phyloP scores from a whole-genome alignment of 2,113 vertebrate species.

The Vulpes vulpes region DNA sequence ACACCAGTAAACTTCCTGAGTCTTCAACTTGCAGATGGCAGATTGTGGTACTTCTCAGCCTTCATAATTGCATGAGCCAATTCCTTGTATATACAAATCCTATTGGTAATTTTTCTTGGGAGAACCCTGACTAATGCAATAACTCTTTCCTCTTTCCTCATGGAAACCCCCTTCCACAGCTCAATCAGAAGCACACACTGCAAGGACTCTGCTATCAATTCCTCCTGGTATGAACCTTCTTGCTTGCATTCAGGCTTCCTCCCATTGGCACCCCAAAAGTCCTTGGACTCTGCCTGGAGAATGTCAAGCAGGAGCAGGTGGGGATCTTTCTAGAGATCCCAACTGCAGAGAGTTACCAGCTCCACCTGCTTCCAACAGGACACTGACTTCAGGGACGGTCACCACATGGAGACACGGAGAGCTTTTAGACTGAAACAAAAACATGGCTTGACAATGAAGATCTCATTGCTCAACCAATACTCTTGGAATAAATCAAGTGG shows the following conservation, averaged over 20 bases:
- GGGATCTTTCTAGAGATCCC: no score
- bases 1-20: background rate
- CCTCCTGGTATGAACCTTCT: background rate
- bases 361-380: fast-evolving
- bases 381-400: background rate
- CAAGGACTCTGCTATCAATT: no score
- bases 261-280: background rate
- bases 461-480: background rate
- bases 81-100: background rate
- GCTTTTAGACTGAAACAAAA: background rate
- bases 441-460: background rate
- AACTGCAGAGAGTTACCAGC: background rate
- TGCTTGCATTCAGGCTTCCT: background rate
- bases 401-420: background rate
- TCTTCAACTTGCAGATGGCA: background rate
- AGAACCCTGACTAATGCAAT: background rate
- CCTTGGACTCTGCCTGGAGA: no score
- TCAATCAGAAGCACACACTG: background rate
- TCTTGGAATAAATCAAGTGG: background rate
- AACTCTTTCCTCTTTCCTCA: background rate
- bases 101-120: background rate
- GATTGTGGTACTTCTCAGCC: background rate
- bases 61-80: background rate
- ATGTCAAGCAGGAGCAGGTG: background rate
- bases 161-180: background rate